Base-by-base conservation (phyloP, 2,113 vertebrate genomes). In the Theristicus caerulescens region DNA sequence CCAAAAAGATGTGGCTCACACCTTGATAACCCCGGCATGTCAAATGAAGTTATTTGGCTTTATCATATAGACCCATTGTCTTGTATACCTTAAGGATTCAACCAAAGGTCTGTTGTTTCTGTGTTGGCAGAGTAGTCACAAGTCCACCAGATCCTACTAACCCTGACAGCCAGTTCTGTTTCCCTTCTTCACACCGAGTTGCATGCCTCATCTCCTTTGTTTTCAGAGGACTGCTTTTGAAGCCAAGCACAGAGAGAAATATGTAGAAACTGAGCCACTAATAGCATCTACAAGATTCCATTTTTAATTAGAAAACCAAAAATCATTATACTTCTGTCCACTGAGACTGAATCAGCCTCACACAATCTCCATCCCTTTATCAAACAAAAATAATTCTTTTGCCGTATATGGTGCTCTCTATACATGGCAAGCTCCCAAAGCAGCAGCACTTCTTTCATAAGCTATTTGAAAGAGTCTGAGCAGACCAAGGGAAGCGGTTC, bases 401-500 rank as follows among this genome's bases (percentile, higher is more conserved):
- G 40, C 94, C 66, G 52, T 89, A 40, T 61, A 85, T 67, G 74
- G 78, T 51, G 61, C 16, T 93, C 18, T 65, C 40, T 64, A 59
- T 59, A 64, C 44, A 38, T 16, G 25, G 52, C 73, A 89, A 76
- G 34, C 9, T 92, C 77, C 91, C 86, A 96, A 27, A 92, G 80
- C 94, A 89, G 80, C 77, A 96, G 54, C 64, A 47, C 46, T 94
- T 84, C 80, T 86, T 92, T 82, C 83, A 74, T 16, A 73, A 88
- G 73, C 72, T 86, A 24, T 59, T 62, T 78, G 64, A 90, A 78
- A 62, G 54, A 70, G n/a, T 9, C 38, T 3, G 3, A 95, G 88
- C 67, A 86, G 79, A 92, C 55, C 32, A 34, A 70, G 46, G 55
- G 67, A 88, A 81, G 64, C 20, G 3, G 26, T n/a, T 86, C 42